Base-by-base conservation (phyloP, 2,113 vertebrate genomes). In the Tursiops truncatus region DNA sequence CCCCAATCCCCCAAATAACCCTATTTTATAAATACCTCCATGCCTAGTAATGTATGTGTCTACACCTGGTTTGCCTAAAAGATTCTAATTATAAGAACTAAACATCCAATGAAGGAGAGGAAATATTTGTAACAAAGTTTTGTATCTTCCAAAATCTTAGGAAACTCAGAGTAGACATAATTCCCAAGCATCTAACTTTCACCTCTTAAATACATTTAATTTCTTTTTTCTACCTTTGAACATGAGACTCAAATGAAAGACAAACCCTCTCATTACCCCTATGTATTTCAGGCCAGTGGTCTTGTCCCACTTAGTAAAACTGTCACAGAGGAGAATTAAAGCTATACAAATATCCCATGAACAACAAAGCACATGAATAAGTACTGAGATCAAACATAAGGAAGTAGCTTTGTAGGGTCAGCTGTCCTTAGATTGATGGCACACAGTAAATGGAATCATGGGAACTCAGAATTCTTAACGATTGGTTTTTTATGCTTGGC, bases 221-320 rank as follows among this genome's bases (percentile, higher is more conserved):
- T 94, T 79, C 44, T 77, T 26, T 93, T 60, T 82, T 33, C 28
- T 73, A 38, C 18, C 58, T 95, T 89, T 65, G 73, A 89, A 83
- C 41, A 67, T 93, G 58, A 94, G 65, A 83, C 9, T 87, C 70
- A 96, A 77, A 81, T 77, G 53, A 96, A 96, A 97, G 47, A 82
- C 77, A 96, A 38, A 41, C 7, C 9, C 13, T 73, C 36, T 95
- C 33, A 76, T 90, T 94, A 91, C 28, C 2, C 5, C 17, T 87
- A 53, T 95, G 95, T 74, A 87, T 96, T 97, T 94, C 31, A 63
- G 93, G 53, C 20, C 12, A 26, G 23, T 44, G 67, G 31, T 20
- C 31, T 97, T 96, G 86, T 92, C n/a, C n/a, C 58, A 47, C 4
- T 93, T 89, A 87, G 65, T 92, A 84, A 97, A 90, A 95, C 86